phyloP scores from a whole-genome alignment of 92 coral and sea anemone species.

The Paramuricea clavata region DNA sequence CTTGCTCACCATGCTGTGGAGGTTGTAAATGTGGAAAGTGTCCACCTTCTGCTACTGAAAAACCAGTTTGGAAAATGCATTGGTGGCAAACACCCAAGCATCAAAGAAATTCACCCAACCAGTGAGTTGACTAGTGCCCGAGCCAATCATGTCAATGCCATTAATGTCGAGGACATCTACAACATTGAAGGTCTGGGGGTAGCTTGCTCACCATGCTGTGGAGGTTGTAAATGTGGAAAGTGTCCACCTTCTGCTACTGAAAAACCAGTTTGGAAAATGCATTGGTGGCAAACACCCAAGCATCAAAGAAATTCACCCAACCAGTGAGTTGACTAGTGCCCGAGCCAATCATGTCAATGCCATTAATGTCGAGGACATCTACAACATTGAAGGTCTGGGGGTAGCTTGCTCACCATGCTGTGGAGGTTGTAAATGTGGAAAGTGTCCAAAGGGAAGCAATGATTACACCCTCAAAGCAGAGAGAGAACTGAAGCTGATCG shows the following conservation, averaged over 20 bases:
- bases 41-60: background rate
- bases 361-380: constrained; percentile 58
- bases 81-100: constrained; percentile 55
- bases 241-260: constrained; percentile 46
- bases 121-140: background rate
- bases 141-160: background rate
- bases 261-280: constrained; percentile 42
- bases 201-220: constrained; percentile 65
- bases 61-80: constrained; percentile 46
- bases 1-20: no score
- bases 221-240: constrained; percentile 68
- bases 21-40: no score
- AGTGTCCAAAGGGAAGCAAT: constrained; percentile 63
- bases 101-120: constrained; percentile 15
- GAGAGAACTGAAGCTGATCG: constrained; percentile 50
- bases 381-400: constrained; percentile 68
- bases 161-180: constrained; percentile 65
- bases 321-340: constrained; percentile 2
- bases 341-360: background rate
- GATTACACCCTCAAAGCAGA: constrained; percentile 54
- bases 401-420: constrained; percentile 65
- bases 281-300: constrained; percentile 58
- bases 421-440: constrained; percentile 70
- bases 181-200: constrained; percentile 67
- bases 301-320: constrained; percentile 13